Evolutionary conservation across 1,140 invertebrate species (phyloP).

Genomic region (Orchestia grillus): DNA sequence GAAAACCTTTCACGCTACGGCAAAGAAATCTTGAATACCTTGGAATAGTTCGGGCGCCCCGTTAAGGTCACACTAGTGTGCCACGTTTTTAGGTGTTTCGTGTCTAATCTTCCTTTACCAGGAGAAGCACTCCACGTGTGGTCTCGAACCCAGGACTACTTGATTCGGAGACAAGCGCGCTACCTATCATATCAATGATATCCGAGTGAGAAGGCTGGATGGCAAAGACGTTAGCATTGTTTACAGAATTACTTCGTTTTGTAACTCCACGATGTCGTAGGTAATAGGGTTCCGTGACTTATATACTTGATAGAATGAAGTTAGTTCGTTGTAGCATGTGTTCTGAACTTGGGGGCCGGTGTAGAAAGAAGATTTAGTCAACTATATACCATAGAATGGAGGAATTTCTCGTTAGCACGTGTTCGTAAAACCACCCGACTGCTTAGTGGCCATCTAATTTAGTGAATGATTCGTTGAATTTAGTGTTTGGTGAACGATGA

Average conservation of each 20-base stretch:
- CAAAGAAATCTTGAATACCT: no score
- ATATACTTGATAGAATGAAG: neutral
- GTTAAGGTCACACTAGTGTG: no score
- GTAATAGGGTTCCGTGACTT: neutral
- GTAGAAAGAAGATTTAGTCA: neutral
- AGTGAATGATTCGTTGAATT: neutral
- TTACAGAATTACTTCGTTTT: neutral
- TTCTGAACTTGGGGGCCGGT: neutral
- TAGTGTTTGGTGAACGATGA: neutral
- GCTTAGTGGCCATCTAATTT: neutral
- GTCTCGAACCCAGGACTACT: no score
- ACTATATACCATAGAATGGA: neutral
- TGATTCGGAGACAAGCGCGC: no score
- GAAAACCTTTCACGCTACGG: neutral
- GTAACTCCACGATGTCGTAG: neutral
- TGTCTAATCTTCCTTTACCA: no score
- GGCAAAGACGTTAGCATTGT: neutral
- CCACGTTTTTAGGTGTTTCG: no score
- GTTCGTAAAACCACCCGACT: neutral
- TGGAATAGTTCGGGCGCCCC: no score
- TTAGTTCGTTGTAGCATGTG: neutral
- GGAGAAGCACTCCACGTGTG: no score
- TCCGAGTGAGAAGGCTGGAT: neutral
- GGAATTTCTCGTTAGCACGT: neutral
- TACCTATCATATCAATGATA: no score